Evolutionary conservation across 1,140 invertebrate species (phyloP).

Genomic region (Drosophila melanica): DNA sequence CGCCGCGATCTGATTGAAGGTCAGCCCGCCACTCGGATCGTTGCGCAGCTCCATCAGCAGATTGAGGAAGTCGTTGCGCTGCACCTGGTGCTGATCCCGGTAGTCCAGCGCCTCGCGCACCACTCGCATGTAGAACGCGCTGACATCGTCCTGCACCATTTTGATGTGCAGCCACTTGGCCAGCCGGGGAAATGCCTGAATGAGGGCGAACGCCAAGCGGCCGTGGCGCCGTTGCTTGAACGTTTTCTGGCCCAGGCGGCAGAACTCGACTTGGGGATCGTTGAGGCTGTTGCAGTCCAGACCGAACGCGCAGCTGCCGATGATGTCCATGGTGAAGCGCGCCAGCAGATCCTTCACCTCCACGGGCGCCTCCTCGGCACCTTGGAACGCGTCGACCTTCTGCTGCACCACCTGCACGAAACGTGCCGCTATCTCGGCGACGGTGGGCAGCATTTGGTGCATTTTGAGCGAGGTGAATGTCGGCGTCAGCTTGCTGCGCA

Average conservation of each 20-base stretch:
- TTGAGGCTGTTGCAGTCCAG: conserved; percentile 85
- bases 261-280: conserved; percentile 85
- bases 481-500: conserved; percentile 85
- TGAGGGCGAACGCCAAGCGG: conserved; percentile 40
- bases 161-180: conserved; percentile 53
- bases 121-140: conserved; percentile 84
- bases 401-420: conserved; percentile 73
- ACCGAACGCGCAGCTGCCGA: conserved; percentile 86
- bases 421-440: conserved; percentile 71
- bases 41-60: conserved; percentile 57
- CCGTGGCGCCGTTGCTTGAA: conserved; percentile 55
- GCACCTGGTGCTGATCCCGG: conserved; percentile 84
- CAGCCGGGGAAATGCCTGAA: conserved; percentile 48
- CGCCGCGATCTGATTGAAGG: conserved; percentile 79
- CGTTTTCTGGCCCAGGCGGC: conserved; percentile 59
- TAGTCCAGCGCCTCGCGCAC: conserved; percentile 84
- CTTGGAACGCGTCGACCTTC: background rate
- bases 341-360: conserved; percentile 84
- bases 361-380: conserved; percentile 24
- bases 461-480: conserved; percentile 86
- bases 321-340: conserved; percentile 87
- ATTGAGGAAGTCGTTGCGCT: conserved; percentile 85
- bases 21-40: conserved; percentile 59
- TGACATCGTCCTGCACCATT: conserved; percentile 82
- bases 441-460: conserved; percentile 84